Evolutionary conservation across 2,113 vertebrate genomes (phyloP).

Genomic region (Megaleporinus macrocephalus): DNA sequence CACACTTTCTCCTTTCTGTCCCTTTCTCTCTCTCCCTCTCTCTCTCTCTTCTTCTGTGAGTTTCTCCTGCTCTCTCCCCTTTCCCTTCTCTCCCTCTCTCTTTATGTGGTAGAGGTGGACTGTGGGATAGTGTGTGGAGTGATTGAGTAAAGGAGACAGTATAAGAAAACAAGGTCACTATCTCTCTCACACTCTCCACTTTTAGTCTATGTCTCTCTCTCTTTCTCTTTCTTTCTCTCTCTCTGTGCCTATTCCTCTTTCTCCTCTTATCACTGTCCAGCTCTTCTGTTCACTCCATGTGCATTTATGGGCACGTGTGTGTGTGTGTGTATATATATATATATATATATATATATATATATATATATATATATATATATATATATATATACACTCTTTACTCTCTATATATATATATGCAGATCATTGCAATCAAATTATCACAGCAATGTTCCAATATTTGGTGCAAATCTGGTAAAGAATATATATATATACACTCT

Average conservation of each 20-base stretch:
- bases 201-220: slow-evolving; percentile 8
- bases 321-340: no score
- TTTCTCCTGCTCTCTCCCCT: neutral
- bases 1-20: no score
- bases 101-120: neutral
- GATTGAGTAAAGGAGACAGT: slow-evolving; percentile 38
- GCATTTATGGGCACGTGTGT: neutral
- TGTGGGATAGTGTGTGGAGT: slow-evolving; percentile 35
- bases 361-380: no score
- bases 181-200: neutral
- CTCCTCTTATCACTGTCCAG: neutral
- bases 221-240: neutral
- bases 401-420: no score
- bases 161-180: slow-evolving; percentile 41
- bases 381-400: no score
- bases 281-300: neutral
- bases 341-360: no score
- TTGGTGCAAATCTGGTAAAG: no score
- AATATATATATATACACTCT: no score
- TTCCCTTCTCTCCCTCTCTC: neutral
- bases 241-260: no score
- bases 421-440: no score
- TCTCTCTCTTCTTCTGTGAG: neutral
- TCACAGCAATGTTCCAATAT: no score
- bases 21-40: neutral